Base-by-base conservation (phyloP, 2,113 vertebrate species). In the Saguinus midas region DNA sequence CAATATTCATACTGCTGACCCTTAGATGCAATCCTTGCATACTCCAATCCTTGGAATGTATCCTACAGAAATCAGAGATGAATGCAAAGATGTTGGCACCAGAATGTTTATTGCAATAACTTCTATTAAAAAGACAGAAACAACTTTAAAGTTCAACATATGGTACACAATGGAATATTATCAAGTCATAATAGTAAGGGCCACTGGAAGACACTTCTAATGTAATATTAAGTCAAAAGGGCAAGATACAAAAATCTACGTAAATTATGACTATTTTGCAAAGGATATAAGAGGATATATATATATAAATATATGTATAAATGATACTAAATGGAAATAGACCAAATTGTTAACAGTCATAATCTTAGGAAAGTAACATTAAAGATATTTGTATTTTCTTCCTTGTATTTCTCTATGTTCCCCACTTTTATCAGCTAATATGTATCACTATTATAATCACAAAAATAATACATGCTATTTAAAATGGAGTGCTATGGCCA, bases 81-180 rank as follows among this genome's bases (percentile, higher is more conserved):
- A 89, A 80, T 96, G 45, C 27, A 97, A 97, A 95, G 84, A 97
- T 95, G 18, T 68, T 91, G 66, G 25, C 52, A 93, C n/a, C 91
- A 96, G 82, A 61, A 89, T 80, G 64, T 83, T 94, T 58, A 95
- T 3, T 95, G 61, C 73, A 93, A 79, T 23, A 96, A 97, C 37
- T 95, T 97, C 73, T 97, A 94, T 72, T 94, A 75, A 84, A 94
- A 97, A 94, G 96, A n/a, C 64, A 95, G 35, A 97, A 95, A 83
- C 35, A 87, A 68, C 29, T 96, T 88, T 95, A 95, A 93, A 92
- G 68, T 79, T 96, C 73, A 96, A 85, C 35, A 93, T 95, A 75
- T 73, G n/a, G 72, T 70, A 96, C n/a, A 61, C 17, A 89, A 87
- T 80, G 55, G 83, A 91, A 64, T 94, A 91, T 55, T 91, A 87